phyloP scores from a whole-genome alignment of 1,140 invertebrate species.

The Bombus huntii region DNA sequence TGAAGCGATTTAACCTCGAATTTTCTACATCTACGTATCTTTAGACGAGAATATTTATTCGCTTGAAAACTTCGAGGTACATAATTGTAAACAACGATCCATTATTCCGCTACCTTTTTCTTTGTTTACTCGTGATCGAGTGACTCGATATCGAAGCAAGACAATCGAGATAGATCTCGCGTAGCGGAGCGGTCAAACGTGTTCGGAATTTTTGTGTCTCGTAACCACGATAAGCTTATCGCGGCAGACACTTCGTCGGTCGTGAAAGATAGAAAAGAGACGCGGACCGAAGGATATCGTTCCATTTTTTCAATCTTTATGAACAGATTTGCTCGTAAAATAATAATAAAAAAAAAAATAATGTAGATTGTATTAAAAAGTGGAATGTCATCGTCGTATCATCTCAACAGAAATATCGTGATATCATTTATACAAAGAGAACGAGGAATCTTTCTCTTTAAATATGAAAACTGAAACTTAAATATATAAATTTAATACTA shows the following conservation, averaged over 20 bases:
- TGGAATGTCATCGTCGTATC: neutral
- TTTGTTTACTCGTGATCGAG: too few species aligned
- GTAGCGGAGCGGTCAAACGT: neutral
- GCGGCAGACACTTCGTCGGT: neutral
- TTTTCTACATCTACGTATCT: neutral
- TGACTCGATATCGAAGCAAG: neutral
- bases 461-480: neutral
- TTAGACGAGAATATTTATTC: neutral
- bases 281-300: neutral
- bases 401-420: neutral
- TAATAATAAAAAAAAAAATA: neutral
- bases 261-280: neutral
- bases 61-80: neutral
- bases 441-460: neutral
- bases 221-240: slow-evolving; percentile 21
- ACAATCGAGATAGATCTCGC: neutral
- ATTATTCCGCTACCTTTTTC: neutral
- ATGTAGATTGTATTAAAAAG: neutral
- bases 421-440: neutral
- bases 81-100: neutral
- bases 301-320: neutral
- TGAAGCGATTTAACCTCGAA: neutral
- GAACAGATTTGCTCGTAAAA: neutral
- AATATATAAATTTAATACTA: neutral
- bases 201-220: slow-evolving; percentile 13